These are phyloP conservation scores for Babylonia areolata DNA, from an alignment of 1,140 invertebrate species.

Conservation along the genomic window DNA sequence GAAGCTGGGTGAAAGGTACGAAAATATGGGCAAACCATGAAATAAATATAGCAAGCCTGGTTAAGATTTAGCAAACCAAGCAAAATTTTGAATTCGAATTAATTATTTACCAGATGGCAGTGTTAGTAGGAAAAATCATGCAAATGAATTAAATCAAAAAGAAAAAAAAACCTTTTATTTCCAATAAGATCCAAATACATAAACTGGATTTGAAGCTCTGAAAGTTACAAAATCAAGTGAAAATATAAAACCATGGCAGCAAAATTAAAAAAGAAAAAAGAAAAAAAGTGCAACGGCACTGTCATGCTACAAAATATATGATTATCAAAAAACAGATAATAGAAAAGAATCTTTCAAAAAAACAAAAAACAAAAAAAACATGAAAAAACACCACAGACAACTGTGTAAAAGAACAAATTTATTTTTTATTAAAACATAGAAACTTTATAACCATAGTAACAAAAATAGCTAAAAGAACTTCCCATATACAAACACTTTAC, in stretches of 20 bases:
- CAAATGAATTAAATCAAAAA: slow-evolving; percentile 43
- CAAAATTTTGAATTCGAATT: not conserved
- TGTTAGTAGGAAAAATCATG: slow-evolving; percentile 41
- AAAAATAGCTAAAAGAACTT: slow-evolving; percentile 67
- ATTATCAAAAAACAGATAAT: slow-evolving; percentile 22
- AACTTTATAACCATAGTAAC: slow-evolving; percentile 61
- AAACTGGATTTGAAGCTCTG: slow-evolving; percentile 48
- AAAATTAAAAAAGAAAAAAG: slow-evolving; percentile 41
- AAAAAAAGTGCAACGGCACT: slow-evolving; percentile 40
- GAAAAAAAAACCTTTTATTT: slow-evolving; percentile 46
- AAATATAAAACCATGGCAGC: slow-evolving; percentile 49
- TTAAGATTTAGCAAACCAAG: not conserved
- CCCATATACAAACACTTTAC: slow-evolving; percentile 69
- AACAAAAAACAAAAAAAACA: slow-evolving; percentile 38
- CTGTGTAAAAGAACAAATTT: slow-evolving; percentile 61
- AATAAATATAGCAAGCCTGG: not conserved
- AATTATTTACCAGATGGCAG: not conserved
- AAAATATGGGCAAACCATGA: not conserved
- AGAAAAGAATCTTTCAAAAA: slow-evolving; percentile 34
- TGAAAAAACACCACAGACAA: slow-evolving; percentile 59
- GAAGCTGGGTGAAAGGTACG: too few relatives aligned
- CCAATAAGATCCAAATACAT: slow-evolving; percentile 49
- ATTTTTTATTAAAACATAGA: slow-evolving; percentile 69
- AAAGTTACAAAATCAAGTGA: slow-evolving; percentile 53
- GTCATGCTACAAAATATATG: slow-evolving; percentile 25